phyloP scores from a whole-genome alignment of 2,888 invertebrate genomes.

The Scrobipalpa atriplicella region DNA sequence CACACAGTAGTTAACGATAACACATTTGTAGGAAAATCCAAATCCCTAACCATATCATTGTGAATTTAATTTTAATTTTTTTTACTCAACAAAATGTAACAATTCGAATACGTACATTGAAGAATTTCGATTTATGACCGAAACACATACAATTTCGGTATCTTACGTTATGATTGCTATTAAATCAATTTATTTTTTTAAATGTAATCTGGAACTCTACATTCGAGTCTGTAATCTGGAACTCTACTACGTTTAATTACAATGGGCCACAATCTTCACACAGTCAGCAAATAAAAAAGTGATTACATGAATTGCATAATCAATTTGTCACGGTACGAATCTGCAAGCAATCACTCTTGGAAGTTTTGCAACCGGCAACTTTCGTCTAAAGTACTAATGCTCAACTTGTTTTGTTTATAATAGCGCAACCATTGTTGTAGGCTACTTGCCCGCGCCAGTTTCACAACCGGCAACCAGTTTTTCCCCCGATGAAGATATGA shows the following conservation, averaged over 20 bases:
- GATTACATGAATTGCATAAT: slow-evolving; percentile 43
- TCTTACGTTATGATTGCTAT: background rate
- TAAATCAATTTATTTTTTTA: background rate
- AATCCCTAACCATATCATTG: too few relatives aligned
- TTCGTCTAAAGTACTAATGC: slow-evolving; percentile 52
- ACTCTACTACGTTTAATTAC: background rate
- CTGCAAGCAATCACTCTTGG: slow-evolving; percentile 52
- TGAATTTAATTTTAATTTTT: too few relatives aligned
- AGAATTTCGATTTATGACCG: too few relatives aligned
- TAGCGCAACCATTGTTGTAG: slow-evolving; percentile 66
- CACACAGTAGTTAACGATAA: too few relatives aligned
- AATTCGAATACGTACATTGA: too few relatives aligned
- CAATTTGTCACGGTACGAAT: slow-evolving; percentile 53
- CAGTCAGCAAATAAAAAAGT: slow-evolving; percentile 23
- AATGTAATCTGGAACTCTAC: background rate
- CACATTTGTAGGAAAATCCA: too few relatives aligned
- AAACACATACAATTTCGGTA: background rate
- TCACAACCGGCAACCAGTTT: slow-evolving; percentile 73
- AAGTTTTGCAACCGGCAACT: slow-evolving; percentile 37
- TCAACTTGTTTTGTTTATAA: slow-evolving; percentile 68
- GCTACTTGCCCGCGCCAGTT: slow-evolving; percentile 52
- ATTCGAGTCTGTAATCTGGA: background rate
- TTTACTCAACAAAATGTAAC: too few relatives aligned
- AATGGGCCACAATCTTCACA: slow-evolving; percentile 7
- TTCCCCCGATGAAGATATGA: slow-evolving; percentile 72